Evolutionary conservation across 2,797 vertebrate genomes (phyloP).

Genomic region (Aphelocoma californica): DNA sequence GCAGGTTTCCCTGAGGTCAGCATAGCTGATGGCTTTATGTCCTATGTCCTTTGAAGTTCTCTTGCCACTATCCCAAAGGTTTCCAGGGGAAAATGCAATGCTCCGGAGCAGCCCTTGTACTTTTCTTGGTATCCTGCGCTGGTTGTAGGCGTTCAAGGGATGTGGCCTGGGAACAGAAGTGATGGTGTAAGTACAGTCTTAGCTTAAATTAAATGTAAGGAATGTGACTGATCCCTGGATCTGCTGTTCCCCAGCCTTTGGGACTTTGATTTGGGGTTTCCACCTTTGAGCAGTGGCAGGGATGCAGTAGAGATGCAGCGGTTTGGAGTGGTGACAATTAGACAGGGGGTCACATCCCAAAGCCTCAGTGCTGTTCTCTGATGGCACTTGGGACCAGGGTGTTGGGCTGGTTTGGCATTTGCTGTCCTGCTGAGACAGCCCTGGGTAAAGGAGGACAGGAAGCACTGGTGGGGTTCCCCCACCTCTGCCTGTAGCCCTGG

Average conservation of each 20-base stretch:
- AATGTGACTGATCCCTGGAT: rapidly evolving
- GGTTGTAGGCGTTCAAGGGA: neutral
- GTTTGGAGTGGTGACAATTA: neutral
- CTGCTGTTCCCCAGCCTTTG: neutral
- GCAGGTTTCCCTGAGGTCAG: slow-evolving; percentile 6
- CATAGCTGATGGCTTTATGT: neutral
- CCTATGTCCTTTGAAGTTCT: neutral
- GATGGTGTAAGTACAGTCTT: neutral
- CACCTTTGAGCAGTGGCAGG: neutral
- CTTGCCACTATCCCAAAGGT: neutral
- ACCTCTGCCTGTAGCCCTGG: neutral
- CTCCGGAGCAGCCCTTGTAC: neutral
- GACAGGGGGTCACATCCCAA: neutral
- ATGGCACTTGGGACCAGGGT: neutral
- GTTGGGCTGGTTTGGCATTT: neutral
- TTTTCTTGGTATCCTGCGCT: neutral
- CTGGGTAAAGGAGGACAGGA: neutral
- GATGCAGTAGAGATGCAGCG: neutral
- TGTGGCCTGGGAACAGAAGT: neutral
- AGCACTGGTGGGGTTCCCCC: neutral
- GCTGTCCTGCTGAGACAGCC: neutral
- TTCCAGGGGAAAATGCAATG: neutral
- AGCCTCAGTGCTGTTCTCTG: neutral
- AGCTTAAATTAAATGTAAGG: neutral
- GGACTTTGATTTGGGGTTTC: neutral